phyloP scores from a whole-genome alignment of 1,140 invertebrate species.

The Macrobrachium rosenbergii region DNA sequence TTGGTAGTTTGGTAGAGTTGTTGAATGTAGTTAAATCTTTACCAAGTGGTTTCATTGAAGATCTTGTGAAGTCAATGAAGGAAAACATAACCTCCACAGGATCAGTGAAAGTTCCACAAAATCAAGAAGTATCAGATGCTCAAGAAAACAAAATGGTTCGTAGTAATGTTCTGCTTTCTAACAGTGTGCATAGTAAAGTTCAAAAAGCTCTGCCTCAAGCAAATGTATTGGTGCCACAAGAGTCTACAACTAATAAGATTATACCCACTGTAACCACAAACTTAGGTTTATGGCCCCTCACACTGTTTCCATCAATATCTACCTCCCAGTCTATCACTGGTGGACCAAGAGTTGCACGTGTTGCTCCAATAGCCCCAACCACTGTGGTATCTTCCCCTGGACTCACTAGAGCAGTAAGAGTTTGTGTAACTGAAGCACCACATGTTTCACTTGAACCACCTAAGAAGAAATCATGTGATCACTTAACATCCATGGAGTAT shows the following conservation, averaged over 20 bases:
- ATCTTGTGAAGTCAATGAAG: slow-evolving; percentile 49
- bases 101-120: not conserved
- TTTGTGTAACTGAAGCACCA: slow-evolving; percentile 43
- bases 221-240: not conserved
- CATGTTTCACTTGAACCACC: slow-evolving; percentile 31
- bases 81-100: slow-evolving; percentile 23
- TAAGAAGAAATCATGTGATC: slow-evolving; percentile 31
- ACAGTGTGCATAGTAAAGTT: not conserved
- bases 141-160: not conserved
- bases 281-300: slow-evolving; percentile 28
- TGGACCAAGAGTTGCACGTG: slow-evolving; percentile 43
- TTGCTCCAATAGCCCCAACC: slow-evolving; percentile 43
- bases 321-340: slow-evolving; percentile 22
- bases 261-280: not conserved
- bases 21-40: slow-evolving; percentile 41
- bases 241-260: not conserved
- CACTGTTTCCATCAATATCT: slow-evolving; percentile 43
- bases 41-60: slow-evolving; percentile 33
- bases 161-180: not conserved
- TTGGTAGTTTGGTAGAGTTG: slow-evolving; percentile 47
- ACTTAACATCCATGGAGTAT: slow-evolving; percentile 14
- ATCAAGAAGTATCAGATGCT: not conserved
- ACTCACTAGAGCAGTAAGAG: slow-evolving; percentile 37
- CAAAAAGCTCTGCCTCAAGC: slow-evolving; percentile 2
- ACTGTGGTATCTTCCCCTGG: slow-evolving; percentile 54